Base-by-base conservation (phyloP, 2,888 invertebrate genomes). In the Cremastobaeus sp. region DNA sequence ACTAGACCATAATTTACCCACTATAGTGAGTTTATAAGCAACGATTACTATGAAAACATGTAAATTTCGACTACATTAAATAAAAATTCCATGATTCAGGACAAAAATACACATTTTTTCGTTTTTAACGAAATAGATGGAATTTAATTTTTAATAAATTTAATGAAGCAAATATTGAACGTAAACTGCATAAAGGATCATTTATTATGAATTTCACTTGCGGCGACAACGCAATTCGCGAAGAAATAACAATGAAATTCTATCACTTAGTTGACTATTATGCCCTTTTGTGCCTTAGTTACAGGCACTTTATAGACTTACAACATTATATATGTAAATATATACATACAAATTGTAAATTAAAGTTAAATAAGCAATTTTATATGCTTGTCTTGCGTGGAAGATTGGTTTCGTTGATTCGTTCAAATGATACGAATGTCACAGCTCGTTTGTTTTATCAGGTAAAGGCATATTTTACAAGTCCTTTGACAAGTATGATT, bases 391-490 rank as follows among this genome's bases (percentile, higher is more conserved):
- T 50, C 25, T 62, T 62, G 18, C 60, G 70, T 78, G 77, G 76
- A 80, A 80, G 79, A 77, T 76, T 76, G 62, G 68, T 79, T 79
- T 82, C 81, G 81, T 83, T 82, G 82, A 76, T 82, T 82, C 69
- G 74, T 80, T 79, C 55, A 60, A 76, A 60, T 41, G 50, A 60
- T 52, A 66, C 60, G 47, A 68, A 52, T 64, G 34, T 68, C 50
- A 47, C 55, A 69, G 64, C 68, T 69, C 69, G 50, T 25, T 47
- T 66, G 30, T 47, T 41, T 55, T 35, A 74, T 71, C 15, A n/a
- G 9, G 17, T 66, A 59, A 66, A 66, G 66, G 50, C 55, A 73
- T 43, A 18, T 28, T 59, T 39, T 37, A n/a, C 48, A 39, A 57
- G 12, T 57, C 57, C 30, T 37, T 52, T 41, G 41, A 20, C 1